Evolutionary conservation across 2,888 invertebrate genomes (phyloP).

Genomic region (Hipparchia sbordonii): DNA sequence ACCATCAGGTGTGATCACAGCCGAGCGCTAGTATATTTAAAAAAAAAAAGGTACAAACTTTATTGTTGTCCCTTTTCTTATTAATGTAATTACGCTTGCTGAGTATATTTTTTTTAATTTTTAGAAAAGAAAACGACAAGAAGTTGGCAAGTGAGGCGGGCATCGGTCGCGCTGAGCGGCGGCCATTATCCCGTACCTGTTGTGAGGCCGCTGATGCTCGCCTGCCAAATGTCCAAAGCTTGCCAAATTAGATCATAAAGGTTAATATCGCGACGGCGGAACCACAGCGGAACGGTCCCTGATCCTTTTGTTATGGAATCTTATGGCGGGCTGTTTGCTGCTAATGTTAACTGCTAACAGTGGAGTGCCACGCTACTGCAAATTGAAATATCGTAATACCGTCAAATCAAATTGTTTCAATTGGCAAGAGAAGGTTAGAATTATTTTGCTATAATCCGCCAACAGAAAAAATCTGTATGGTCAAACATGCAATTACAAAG

Average conservation of each 20-base stretch:
- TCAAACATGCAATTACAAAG: too few species aligned
- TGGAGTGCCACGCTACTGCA: neutral
- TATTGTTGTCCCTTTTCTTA: too few species aligned
- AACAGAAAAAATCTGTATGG: too few species aligned
- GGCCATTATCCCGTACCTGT: slow-evolving; percentile 56
- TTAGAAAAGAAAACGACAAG: slow-evolving; percentile 19
- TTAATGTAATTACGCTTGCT: too few species aligned
- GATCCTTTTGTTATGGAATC: slow-evolving; percentile 43
- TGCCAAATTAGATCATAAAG: slow-evolving; percentile 78
- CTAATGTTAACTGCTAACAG: neutral
- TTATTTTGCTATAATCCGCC: too few species aligned
- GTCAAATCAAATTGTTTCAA: too few species aligned
- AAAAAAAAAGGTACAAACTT: too few species aligned
- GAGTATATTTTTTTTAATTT: neutral
- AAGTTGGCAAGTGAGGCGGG: slow-evolving; percentile 41
- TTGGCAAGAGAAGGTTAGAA: too few species aligned
- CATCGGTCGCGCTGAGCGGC: slow-evolving; percentile 34
- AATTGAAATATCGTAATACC: slow-evolving; percentile 6
- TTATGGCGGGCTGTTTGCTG: slow-evolving; percentile 28
- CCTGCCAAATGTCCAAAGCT: slow-evolving; percentile 65
- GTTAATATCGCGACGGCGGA: slow-evolving; percentile 60
- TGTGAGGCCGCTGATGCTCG: slow-evolving; percentile 55
- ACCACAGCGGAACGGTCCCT: slow-evolving; percentile 41
- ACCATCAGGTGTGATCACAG: too few species aligned
- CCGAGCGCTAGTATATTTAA: too few species aligned